Conservation (phyloP, 2,888 invertebrate species). For the Serripes groenlandicus region DNA sequence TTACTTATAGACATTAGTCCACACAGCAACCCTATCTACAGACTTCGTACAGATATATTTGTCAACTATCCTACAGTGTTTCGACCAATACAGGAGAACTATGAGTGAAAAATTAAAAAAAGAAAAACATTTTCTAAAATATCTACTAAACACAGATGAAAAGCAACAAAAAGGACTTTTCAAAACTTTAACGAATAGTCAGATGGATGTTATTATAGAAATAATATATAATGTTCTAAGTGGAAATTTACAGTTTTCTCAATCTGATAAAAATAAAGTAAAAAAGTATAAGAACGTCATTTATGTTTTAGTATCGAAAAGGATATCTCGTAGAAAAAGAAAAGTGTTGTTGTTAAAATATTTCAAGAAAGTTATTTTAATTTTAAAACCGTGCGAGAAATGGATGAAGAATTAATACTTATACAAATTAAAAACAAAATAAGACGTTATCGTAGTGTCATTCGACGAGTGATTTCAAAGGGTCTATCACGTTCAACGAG, state of each 20-base stretch:
- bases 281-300: slow-evolving; percentile 37
- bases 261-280: slow-evolving; percentile 26
- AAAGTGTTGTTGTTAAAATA: slow-evolving; percentile 35
- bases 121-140: slow-evolving; percentile 46
- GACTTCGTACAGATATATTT: slow-evolving; percentile 43
- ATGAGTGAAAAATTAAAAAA: slow-evolving; percentile 41
- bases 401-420: slow-evolving; percentile 12
- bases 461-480: too few relatives aligned
- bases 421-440: too few relatives aligned
- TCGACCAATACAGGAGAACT: slow-evolving; percentile 45
- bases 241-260: slow-evolving; percentile 28
- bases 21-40: slow-evolving; percentile 41
- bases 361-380: slow-evolving; percentile 30
- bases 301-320: slow-evolving; percentile 32
- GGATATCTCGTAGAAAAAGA: slow-evolving; percentile 21
- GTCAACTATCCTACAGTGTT: slow-evolving; percentile 39
- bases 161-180: slow-evolving; percentile 45
- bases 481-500: too few relatives aligned
- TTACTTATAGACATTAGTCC: slow-evolving; percentile 51
- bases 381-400: slow-evolving; percentile 32
- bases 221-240: slow-evolving; percentile 42
- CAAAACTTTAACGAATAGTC: slow-evolving; percentile 31
- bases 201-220: slow-evolving; percentile 44
- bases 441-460: too few relatives aligned
- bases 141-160: slow-evolving; percentile 35